Evolutionary conservation across 1,140 invertebrate species (phyloP).

Genomic region (Galendromus occidentalis): DNA sequence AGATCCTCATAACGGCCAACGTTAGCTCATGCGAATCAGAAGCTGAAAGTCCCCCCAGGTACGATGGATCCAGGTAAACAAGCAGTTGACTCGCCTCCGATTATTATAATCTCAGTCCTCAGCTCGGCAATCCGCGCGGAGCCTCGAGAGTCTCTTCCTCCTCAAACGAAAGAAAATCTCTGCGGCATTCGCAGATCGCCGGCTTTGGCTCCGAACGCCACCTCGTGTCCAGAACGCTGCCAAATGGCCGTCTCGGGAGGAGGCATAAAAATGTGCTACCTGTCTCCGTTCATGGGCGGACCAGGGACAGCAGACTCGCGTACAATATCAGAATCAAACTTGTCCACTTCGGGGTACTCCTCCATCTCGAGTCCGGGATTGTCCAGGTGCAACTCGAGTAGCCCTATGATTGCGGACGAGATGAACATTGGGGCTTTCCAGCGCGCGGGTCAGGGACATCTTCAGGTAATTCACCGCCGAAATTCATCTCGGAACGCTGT

Average conservation of each 20-base stretch:
- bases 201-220: neutral
- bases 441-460: constrained; percentile 8
- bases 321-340: constrained; percentile 50
- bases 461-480: neutral
- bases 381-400: constrained; percentile 50
- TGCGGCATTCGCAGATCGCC: constrained; percentile 28
- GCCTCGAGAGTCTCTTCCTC: too few species aligned
- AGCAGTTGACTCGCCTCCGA: too few species aligned
- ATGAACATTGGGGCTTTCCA: constrained; percentile 2
- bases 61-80: constrained; percentile 15
- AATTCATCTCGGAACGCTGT: too few species aligned
- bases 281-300: constrained; percentile 48
- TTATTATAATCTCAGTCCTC: too few species aligned
- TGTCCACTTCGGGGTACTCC: constrained; percentile 58
- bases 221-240: neutral
- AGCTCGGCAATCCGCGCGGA: too few species aligned
- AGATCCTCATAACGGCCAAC: constrained; percentile 50
- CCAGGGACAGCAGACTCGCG: constrained; percentile 41
- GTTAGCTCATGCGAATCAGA: constrained; percentile 51
- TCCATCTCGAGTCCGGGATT: constrained; percentile 56
- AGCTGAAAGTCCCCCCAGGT: constrained; percentile 30
- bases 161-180: too few species aligned
- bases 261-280: constrained; percentile 35
- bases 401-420: constrained; percentile 34
- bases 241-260: neutral